Conservation (phyloP, 1,140 invertebrate species). For the Trachelipus rathkii region DNA sequence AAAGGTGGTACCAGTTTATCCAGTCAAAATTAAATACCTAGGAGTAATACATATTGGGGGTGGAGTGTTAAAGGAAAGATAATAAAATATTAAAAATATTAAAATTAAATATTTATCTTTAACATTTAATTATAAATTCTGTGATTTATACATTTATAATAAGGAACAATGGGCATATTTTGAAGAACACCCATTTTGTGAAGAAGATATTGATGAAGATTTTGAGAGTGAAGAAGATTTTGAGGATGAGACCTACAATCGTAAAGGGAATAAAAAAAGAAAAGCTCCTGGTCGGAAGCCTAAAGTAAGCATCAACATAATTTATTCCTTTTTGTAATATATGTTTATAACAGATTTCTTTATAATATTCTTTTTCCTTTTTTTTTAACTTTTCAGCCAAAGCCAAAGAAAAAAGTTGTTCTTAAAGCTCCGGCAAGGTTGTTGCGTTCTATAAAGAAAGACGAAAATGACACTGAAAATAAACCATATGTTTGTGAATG, state of each 20-base stretch:
- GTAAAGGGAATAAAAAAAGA: conserved; percentile 35
- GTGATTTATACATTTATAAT: neutral
- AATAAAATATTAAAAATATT: neutral
- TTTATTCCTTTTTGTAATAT: neutral
- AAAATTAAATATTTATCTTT: neutral
- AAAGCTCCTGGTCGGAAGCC: conserved; percentile 33
- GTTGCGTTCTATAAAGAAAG: neutral
- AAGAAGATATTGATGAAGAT: conserved; percentile 37
- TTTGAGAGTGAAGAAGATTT: conserved; percentile 37
- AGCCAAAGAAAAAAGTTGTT: neutral
- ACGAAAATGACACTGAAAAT: conserved; percentile 3
- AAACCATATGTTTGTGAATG: conserved; percentile 10
- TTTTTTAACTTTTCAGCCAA: neutral
- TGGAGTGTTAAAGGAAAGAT: too few species aligned
- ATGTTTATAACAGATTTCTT: too few species aligned
- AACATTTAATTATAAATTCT: neutral
- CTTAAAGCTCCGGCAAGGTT: neutral
- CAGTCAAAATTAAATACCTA: too few species aligned
- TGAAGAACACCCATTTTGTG: conserved; percentile 29
- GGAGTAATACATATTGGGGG: too few species aligned
- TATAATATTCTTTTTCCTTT: too few species aligned
- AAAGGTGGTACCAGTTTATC: too few species aligned
- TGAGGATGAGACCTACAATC: conserved; percentile 37
- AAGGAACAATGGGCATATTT: conserved; percentile 32
- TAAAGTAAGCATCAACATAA: conserved; percentile 22